Percentiles rank a stretch among this genome's conserved stretches.
These are phyloP conservation scores for Pristiophorus japonicus DNA, from an alignment of 2,113 vertebrate genomes.

Conservation along the genomic window DNA sequence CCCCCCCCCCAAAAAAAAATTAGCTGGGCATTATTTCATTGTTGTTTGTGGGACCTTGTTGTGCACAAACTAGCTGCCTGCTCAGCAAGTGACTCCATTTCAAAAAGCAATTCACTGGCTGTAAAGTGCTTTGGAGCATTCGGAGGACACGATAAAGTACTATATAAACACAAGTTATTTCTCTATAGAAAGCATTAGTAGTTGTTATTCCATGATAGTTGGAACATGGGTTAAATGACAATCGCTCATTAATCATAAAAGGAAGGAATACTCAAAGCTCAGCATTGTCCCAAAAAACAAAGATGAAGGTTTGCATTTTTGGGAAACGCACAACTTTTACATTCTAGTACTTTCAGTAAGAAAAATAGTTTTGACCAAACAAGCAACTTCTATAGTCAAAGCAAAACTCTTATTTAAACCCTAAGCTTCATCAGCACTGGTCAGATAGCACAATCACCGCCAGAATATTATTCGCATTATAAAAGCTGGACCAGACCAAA, in stretches of 20 bases:
- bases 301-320: not conserved
- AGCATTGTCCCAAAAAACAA: not conserved
- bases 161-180: not conserved
- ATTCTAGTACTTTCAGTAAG: not conserved
- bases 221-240: not conserved
- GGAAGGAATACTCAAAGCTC: not conserved
- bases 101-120: not conserved
- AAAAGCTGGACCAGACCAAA: not conserved
- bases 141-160: not conserved
- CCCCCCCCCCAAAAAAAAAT: not conserved
- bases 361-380: not conserved
- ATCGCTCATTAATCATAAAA: not conserved
- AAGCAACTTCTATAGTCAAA: not conserved
- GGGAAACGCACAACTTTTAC: not conserved
- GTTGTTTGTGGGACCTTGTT: not conserved
- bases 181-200: not conserved
- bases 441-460: not conserved
- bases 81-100: not conserved
- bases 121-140: not conserved
- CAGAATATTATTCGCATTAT: not conserved
- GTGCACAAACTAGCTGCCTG: not conserved
- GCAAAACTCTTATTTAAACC: not conserved
- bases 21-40: not conserved
- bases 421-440: not conserved
- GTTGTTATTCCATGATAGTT: not conserved